Percentiles rank a stretch among this genome's conserved stretches.
phyloP scores from a whole-genome alignment of 2,888 invertebrate species.

The Philaethria dido region DNA sequence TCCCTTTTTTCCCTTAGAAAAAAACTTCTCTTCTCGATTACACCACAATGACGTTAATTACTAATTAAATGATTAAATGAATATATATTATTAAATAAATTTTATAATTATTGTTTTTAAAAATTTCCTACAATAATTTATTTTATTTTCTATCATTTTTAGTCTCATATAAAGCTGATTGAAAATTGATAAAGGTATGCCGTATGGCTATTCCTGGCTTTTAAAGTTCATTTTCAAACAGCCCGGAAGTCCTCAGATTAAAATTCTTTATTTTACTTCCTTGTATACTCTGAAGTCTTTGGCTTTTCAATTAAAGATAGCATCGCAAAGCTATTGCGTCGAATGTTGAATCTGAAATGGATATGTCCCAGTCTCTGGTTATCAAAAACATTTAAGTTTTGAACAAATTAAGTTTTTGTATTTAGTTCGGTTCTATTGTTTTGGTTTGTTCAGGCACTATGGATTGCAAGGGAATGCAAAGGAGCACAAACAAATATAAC shows the following conservation, averaged over 20 bases:
- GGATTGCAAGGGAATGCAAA: neutral
- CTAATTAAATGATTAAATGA: too few relatives aligned
- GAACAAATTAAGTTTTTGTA: neutral
- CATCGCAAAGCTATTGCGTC: neutral
- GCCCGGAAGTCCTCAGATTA: neutral
- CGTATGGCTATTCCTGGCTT: constrained; percentile 6
- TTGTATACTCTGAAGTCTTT: neutral
- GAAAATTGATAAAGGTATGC: neutral
- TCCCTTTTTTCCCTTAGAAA: too few relatives aligned
- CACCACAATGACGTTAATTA: too few relatives aligned
- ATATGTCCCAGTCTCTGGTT: neutral
- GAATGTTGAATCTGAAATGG: neutral
- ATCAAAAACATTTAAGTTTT: neutral
- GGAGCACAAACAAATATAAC: neutral
- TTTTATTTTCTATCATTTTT: neutral
- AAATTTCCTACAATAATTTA: neutral
- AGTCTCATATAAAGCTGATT: neutral
- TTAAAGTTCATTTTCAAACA: neutral
- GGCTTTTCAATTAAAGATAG: neutral
- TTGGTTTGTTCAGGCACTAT: neutral
- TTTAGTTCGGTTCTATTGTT: neutral
- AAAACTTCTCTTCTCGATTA: too few relatives aligned
- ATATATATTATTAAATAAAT: neutral
- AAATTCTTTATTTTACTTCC: neutral
- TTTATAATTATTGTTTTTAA: neutral